Conservation (phyloP, 2,797 vertebrate species). For the Ficedula albicollis region DNA sequence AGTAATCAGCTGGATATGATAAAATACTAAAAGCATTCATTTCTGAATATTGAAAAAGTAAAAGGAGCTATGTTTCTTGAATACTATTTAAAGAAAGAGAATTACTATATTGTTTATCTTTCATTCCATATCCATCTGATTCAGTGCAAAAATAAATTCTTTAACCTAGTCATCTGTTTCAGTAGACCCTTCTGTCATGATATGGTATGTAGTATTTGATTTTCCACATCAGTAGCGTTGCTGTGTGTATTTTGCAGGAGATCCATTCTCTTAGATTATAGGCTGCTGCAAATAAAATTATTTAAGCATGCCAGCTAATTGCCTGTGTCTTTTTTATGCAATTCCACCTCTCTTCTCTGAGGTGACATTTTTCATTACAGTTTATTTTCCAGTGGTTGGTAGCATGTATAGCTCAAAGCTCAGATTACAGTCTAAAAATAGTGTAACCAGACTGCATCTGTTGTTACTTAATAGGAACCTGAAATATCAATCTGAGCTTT, state of each 20-base stretch:
- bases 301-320: background rate
- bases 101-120: background rate
- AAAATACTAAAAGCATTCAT: background rate
- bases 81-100: background rate
- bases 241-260: background rate
- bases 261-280: background rate
- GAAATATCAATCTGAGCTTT: background rate
- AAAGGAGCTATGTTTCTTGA: background rate
- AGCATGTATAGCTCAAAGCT: background rate
- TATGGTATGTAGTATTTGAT: background rate
- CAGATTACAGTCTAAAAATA: background rate
- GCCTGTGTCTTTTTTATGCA: background rate
- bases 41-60: background rate
- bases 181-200: accelerated
- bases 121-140: background rate
- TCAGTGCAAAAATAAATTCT: background rate
- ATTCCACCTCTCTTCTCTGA: background rate
- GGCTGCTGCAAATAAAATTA: background rate
- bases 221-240: background rate
- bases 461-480: background rate
- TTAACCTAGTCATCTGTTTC: background rate
- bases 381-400: background rate
- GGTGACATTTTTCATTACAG: background rate
- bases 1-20: background rate
- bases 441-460: background rate